These are phyloP conservation scores for Seriola dumerili DNA, from an alignment of 2,113 vertebrate genomes.

Conservation along the genomic window DNA sequence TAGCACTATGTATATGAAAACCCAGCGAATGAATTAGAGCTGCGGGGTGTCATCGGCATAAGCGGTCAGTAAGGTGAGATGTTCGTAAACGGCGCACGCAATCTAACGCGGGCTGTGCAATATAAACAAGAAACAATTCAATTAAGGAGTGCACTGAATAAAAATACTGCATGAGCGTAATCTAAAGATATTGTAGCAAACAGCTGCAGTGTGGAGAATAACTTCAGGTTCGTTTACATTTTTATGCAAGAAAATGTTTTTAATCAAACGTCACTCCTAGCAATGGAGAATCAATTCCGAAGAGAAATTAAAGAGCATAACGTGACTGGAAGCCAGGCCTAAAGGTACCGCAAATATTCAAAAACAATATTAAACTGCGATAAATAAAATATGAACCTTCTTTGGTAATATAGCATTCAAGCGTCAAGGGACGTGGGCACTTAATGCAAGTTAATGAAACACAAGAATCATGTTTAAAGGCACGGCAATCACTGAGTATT, in stretches of 20 bases:
- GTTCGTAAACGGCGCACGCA: slow-evolving; percentile 34
- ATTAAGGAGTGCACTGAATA: slow-evolving; percentile 70
- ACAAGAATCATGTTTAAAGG: slow-evolving; percentile 76
- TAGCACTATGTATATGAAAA: slow-evolving; percentile 70
- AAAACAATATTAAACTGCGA: slow-evolving; percentile 84
- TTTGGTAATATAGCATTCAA: slow-evolving; percentile 79
- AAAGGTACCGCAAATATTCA: slow-evolving; percentile 83
- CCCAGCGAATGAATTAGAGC: slow-evolving; percentile 62
- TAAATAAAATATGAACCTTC: slow-evolving; percentile 87
- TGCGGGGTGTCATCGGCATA: slow-evolving; percentile 52
- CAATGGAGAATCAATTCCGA: slow-evolving; percentile 78
- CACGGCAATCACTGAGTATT: slow-evolving; percentile 60
- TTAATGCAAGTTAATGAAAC: slow-evolving; percentile 84
- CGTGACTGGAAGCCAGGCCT: slow-evolving; percentile 74
- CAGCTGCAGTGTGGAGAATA: slow-evolving; percentile 50
- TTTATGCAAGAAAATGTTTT: slow-evolving; percentile 73
- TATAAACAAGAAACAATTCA: slow-evolving; percentile 73
- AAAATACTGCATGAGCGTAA: slow-evolving; percentile 47
- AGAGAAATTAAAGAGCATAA: slow-evolving; percentile 82
- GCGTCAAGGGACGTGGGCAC: slow-evolving; percentile 76
- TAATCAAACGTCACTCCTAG: slow-evolving; percentile 79
- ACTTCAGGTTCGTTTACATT: slow-evolving; percentile 70
- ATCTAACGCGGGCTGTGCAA: slow-evolving; percentile 27
- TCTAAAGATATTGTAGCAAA: slow-evolving; percentile 71
- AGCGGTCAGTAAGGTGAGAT: slow-evolving; percentile 74